phyloP scores from a whole-genome alignment of 2,113 vertebrate species.

The Epinephelus moara region DNA sequence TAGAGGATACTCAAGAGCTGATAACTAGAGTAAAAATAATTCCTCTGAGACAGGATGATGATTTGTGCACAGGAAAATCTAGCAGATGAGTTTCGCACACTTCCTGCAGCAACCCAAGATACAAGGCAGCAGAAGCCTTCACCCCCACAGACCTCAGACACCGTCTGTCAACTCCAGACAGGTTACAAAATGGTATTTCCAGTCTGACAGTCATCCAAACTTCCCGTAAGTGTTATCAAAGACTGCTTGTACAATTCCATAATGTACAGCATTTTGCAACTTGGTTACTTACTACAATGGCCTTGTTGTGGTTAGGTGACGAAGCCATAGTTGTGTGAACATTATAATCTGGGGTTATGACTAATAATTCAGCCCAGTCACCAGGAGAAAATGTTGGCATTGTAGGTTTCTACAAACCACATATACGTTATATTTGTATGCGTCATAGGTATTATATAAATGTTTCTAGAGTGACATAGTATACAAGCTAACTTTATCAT shows the following conservation, averaged over 20 bases:
- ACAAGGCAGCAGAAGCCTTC: slow-evolving; percentile 26
- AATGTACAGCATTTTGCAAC: neutral
- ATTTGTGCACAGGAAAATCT: slow-evolving; percentile 60
- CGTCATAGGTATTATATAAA: too few relatives aligned
- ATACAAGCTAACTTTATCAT: too few relatives aligned
- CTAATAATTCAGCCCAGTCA: too few relatives aligned
- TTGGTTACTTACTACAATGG: neutral
- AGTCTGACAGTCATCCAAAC: slow-evolving; percentile 10
- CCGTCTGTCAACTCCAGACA: slow-evolving; percentile 42
- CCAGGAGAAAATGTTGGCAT: too few relatives aligned
- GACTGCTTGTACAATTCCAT: neutral
- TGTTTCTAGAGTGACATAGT: too few relatives aligned
- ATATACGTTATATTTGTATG: too few relatives aligned
- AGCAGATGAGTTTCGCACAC: slow-evolving; percentile 54
- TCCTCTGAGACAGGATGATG: slow-evolving; percentile 35
- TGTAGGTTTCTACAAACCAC: too few relatives aligned
- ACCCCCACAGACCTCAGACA: slow-evolving; percentile 22
- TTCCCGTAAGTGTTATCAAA: slow-evolving; percentile 27
- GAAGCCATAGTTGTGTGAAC: too few relatives aligned
- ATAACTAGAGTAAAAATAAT: slow-evolving; percentile 57
- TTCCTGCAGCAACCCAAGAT: slow-evolving; percentile 53
- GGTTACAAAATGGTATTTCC: slow-evolving; percentile 32
- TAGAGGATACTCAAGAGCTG: slow-evolving; percentile 26
- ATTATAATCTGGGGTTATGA: too few relatives aligned
- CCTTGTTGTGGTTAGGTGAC: neutral